These are phyloP conservation scores for Drosophila emarginata DNA, from an alignment of 2,888 invertebrate genomes.

Conservation along the genomic window DNA sequence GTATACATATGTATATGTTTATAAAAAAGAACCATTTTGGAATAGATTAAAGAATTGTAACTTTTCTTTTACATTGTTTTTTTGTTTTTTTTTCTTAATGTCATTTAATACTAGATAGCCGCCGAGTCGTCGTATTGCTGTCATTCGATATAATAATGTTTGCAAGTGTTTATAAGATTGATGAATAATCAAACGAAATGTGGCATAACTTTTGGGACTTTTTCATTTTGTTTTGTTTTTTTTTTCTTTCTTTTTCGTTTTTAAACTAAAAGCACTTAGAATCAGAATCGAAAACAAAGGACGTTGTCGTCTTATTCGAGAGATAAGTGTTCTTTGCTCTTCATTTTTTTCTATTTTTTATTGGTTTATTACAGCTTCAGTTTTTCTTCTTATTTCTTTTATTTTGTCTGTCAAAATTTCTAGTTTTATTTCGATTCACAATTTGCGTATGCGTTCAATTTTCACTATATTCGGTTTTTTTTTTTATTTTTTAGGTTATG, in stretches of 20 bases:
- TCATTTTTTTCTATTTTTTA: not conserved
- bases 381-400: not conserved
- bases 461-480: conserved; percentile 33
- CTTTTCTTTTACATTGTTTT: conserved; percentile 10
- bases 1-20: conserved; percentile 51
- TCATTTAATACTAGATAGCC: conserved; percentile 35
- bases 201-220: not conserved
- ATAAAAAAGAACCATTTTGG: conserved; percentile 38
- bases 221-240: not conserved
- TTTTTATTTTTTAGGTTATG: conserved; percentile 29
- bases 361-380: not conserved
- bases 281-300: not conserved
- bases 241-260: too few species aligned
- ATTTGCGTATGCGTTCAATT: conserved; percentile 24
- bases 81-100: not conserved
- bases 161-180: conserved; percentile 7
- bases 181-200: not conserved
- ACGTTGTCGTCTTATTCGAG: conserved; percentile 2
- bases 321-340: conserved; percentile 2
- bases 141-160: conserved; percentile 13
- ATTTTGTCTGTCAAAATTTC: not conserved
- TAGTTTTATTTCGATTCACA: conserved; percentile 15
- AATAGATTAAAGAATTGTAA: conserved; percentile 45
- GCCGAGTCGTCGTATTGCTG: conserved; percentile 17
- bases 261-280: not conserved